Conservation (phyloP, 2,888 invertebrate species). For the Sphaerophoria taeniata region DNA sequence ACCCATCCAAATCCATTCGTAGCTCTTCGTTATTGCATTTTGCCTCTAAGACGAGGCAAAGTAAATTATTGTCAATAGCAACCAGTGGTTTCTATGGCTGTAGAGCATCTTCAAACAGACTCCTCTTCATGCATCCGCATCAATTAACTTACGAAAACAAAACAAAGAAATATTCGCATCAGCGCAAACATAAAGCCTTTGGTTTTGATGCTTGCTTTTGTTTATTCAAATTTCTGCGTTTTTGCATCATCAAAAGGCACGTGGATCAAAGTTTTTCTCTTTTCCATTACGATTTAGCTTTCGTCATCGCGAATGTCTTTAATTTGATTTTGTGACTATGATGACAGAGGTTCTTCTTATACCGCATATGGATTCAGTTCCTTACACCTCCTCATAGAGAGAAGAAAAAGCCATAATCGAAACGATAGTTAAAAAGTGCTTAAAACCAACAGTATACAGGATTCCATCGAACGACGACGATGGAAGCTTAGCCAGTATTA, state of each 20-base stretch:
- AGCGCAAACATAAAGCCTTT: slow-evolving; percentile 42
- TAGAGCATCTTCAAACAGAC: neutral
- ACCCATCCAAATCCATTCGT: slow-evolving; percentile 16
- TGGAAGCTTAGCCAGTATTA: slow-evolving; percentile 22
- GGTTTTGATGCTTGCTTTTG: slow-evolving; percentile 43
- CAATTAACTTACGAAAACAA: neutral
- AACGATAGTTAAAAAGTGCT: slow-evolving; percentile 72
- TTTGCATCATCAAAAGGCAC: neutral
- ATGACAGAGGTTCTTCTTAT: too few relatives aligned
- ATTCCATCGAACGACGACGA: slow-evolving; percentile 30
- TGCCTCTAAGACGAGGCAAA: neutral
- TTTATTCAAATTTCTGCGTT: neutral
- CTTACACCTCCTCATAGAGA: too few relatives aligned
- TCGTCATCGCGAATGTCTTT: too few relatives aligned
- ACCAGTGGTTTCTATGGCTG: slow-evolving; percentile 31
- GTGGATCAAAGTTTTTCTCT: neutral
- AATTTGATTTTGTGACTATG: too few relatives aligned
- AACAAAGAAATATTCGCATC: slow-evolving; percentile 50
- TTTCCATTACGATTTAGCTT: too few relatives aligned
- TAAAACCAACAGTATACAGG: slow-evolving; percentile 59
- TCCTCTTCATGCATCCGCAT: neutral
- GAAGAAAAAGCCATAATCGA: slow-evolving; percentile 56
- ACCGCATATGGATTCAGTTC: too few relatives aligned
- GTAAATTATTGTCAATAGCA: slow-evolving; percentile 58
- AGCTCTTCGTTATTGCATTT: slow-evolving; percentile 10